These are phyloP conservation scores for Hetaerina titia DNA, from an alignment of 2,888 invertebrate species.

Conservation along the genomic window DNA sequence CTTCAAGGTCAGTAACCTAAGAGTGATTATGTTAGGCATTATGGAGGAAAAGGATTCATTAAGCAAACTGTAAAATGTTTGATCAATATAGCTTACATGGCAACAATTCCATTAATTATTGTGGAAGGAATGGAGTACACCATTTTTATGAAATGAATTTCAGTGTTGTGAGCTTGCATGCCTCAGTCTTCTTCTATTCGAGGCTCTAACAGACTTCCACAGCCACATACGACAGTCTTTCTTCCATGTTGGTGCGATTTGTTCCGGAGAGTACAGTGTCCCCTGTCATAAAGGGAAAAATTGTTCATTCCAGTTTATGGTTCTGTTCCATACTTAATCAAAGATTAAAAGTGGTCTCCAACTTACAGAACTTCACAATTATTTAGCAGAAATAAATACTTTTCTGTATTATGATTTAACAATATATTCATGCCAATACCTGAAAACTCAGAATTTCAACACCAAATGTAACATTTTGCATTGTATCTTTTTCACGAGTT, in stretches of 20 bases:
- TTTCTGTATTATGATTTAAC: not conserved
- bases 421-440: not conserved
- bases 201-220: constrained; percentile 76
- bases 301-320: not conserved
- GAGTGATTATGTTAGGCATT: no score
- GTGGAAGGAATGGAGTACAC: no score
- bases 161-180: not conserved
- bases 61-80: no score
- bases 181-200: constrained; percentile 57
- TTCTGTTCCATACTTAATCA: not conserved
- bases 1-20: no score
- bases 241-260: constrained; percentile 84
- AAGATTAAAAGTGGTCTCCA: not conserved
- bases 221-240: constrained; percentile 86
- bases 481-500: constrained; percentile 47
- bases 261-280: constrained; percentile 75
- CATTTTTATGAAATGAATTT: not conserved
- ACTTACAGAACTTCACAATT: not conserved
- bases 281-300: constrained; percentile 66
- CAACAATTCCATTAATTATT: no score
- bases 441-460: constrained; percentile 47
- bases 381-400: not conserved
- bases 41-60: no score
- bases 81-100: no score
- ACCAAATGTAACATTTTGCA: constrained; percentile 13